Percentiles rank a stretch among this genome's conserved stretches.
Conservation (phyloP, 2,888 invertebrate genomes). For the Electrophaes corylata region DNA sequence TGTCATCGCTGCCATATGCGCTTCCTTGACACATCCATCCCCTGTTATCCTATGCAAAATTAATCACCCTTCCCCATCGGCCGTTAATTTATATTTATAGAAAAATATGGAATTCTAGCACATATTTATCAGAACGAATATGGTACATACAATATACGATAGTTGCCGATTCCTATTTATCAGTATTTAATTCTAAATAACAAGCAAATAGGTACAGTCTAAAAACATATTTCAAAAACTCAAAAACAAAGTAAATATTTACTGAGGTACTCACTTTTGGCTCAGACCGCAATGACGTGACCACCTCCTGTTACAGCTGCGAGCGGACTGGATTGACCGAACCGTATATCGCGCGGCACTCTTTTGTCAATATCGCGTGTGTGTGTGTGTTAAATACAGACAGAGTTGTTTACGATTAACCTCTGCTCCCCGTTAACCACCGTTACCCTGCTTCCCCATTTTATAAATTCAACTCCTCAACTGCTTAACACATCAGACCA, state of each 20-base stretch:
- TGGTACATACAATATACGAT: slow-evolving; percentile 10
- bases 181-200: slow-evolving; percentile 12
- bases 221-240: slow-evolving; percentile 10
- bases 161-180: slow-evolving; percentile 13
- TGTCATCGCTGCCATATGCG: no score
- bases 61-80: slow-evolving; percentile 11
- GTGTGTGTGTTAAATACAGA: background rate
- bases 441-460: slow-evolving; percentile 8
- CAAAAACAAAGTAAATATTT: slow-evolving; percentile 12
- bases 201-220: slow-evolving; percentile 12
- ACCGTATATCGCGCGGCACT: background rate
- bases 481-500: no score
- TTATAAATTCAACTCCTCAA: no score
- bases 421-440: slow-evolving; percentile 12
- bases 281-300: slow-evolving; percentile 12
- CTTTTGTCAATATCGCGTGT: background rate
- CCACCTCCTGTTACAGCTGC: slow-evolving; percentile 9
- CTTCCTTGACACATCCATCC: no score
- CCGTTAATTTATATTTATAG: slow-evolving; percentile 10
- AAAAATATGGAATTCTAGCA: slow-evolving; percentile 13
- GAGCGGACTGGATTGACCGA: slow-evolving; percentile 11
- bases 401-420: slow-evolving; percentile 10
- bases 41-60: slow-evolving; percentile 11
- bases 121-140: slow-evolving; percentile 10
- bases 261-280: slow-evolving; percentile 8